Conservation (phyloP, 2,888 invertebrate species). For the Agonum fuliginosum region DNA sequence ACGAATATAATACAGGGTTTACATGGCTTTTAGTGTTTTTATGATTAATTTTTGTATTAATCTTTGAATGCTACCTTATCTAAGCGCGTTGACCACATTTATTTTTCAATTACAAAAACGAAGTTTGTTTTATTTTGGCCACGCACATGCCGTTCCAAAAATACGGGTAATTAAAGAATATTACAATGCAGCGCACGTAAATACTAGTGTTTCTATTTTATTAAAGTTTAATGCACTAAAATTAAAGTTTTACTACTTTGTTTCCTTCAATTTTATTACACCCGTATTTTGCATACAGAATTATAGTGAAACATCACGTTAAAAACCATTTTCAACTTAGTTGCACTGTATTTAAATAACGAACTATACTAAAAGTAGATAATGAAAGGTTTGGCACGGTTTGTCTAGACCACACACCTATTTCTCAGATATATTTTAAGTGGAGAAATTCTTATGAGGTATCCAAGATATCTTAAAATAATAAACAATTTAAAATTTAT, state of each 20-base stretch:
- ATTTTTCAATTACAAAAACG: constrained; percentile 8
- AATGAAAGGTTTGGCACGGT: too few species aligned
- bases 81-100: neutral
- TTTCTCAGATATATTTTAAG: too few species aligned
- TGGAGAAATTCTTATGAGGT: too few species aligned
- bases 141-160: neutral
- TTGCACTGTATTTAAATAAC: too few species aligned
- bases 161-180: neutral
- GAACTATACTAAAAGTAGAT: too few species aligned
- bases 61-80: neutral
- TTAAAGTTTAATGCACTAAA: constrained; percentile 12
- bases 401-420: too few species aligned
- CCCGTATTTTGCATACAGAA: constrained; percentile 5
- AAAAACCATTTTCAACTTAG: too few species aligned
- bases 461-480: too few species aligned
- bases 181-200: neutral
- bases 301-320: neutral
- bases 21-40: constrained; percentile 40
- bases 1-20: constrained; percentile 52
- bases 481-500: too few species aligned
- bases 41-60: constrained; percentile 22
- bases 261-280: constrained; percentile 1
- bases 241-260: neutral
- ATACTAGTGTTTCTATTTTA: constrained; percentile 1
- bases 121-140: neutral